Base-by-base conservation (phyloP, 2,113 vertebrate genomes). In the Microcebus jonahi region DNA sequence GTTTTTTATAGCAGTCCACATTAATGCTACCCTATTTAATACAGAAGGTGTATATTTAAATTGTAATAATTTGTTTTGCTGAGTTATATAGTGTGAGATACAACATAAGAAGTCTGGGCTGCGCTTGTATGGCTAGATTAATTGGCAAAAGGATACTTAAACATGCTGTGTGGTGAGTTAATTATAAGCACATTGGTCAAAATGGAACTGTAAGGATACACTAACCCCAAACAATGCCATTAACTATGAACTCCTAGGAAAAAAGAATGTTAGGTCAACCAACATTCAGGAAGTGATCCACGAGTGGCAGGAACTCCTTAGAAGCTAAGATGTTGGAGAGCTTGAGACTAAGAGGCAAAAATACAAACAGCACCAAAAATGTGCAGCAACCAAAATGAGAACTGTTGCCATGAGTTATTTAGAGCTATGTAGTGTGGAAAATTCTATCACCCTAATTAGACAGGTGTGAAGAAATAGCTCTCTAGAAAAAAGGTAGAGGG, bases 1-100 rank as follows among this genome's bases (percentile, higher is more conserved):
- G 63, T 71, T 81, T 59, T 39, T n/a, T n/a, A 75, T 1, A 61
- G 3, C 6, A 76, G 27, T 17, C 14, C 34, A 76, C 11, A 71
- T 31, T 67, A 89, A 83, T 36, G 6, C 29, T 76, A 70, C 63
- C 29, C 50, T 91, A 95, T 57, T 91, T 96, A 80, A 89, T 85
- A 67, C 3, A 71, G 57, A 61, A 8, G 15, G 8, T 79, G 10
- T 65, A 15, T 65, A 77, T 23, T 91, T 65, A 68, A 93, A 91
- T 34, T 50, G 18, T 50, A 73, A 77, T 50, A 6, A 36, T 80
- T 57, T 91, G 12, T 70, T 77, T 65, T 80, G 34, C 57, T 67
- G 36, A 83, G 50, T 79, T 91, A 42, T 11, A 45, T 1, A 36
- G 45, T 14, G 0, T 25, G 70, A 31, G 55, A 9, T 12, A 20